Base-by-base conservation (phyloP, 2,797 vertebrate species). In the Gallirallus australis region DNA sequence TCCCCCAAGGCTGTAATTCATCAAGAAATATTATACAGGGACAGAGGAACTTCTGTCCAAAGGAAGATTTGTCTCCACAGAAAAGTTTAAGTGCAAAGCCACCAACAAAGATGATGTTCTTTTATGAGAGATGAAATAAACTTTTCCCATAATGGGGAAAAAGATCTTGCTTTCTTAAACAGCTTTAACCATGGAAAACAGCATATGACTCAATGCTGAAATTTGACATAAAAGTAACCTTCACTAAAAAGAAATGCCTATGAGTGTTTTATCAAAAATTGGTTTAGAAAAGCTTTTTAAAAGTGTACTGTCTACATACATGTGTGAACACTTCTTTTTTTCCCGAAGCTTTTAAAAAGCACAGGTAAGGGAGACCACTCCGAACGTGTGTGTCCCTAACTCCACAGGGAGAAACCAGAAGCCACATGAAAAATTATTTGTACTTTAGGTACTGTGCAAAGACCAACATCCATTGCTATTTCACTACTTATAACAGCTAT, bases 311-410 rank as follows among this genome's bases (percentile, higher is more conserved):
- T 33, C 66, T 54, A 27, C 23, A 42, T 50, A 42, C 15, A 19
- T 19, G 12, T 33, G n/a, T 80, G 64, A 93, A 78, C 3, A 25
- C 47, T 48, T 48, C 47, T 59, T 25, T 47, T 81, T 60, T 48
- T 56, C 39, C 3, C 23, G 30, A 52, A n/a, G 37, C 20, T 83
- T 78, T 37, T 72, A 63, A 75, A 82, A 33, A 68, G 15, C 47
- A 75, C 1, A 6, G 35, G 40, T 39, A 70, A 59, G 37, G 27
- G 82, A 71, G 24, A 66, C 11, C 70, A 11, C 33, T 77, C 30
- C 0, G 0, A 65, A 77, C 0, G 2, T 37, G 2, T 7, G 17
- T 35, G 8, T n/a, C 3, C 0, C 24, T 52, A 45, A 15, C 23
- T 42, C 20, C 65, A 57, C 4, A 23, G 14, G 6, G 30, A 45